Conservation (phyloP, 2,888 invertebrate species). For the Cheilosia pagana region DNA sequence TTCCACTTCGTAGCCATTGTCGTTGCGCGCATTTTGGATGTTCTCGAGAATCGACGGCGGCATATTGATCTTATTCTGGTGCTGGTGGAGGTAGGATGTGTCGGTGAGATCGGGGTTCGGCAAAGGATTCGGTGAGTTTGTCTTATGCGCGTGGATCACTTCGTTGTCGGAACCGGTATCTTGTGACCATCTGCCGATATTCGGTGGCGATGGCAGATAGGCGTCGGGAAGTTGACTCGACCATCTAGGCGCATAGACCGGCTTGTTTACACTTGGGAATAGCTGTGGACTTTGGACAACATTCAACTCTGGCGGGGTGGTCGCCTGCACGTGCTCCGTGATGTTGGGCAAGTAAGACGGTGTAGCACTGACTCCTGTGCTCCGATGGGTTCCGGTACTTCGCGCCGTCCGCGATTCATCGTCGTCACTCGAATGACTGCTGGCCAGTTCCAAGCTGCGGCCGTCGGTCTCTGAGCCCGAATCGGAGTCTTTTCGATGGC, state of each 20-base stretch:
- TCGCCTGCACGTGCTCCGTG: slow-evolving; percentile 85
- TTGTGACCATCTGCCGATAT: slow-evolving; percentile 89
- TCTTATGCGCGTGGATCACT: slow-evolving; percentile 85
- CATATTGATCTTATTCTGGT: slow-evolving; percentile 84
- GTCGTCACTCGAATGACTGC: slow-evolving; percentile 97
- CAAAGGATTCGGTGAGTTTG: slow-evolving; percentile 87
- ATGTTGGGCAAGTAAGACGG: slow-evolving; percentile 87
- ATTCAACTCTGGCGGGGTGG: slow-evolving; percentile 86
- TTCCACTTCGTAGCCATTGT: slow-evolving; percentile 79
- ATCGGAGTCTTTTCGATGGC: slow-evolving; percentile 87
- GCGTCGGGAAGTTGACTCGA: slow-evolving; percentile 88
- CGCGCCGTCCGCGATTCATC: slow-evolving; percentile 86
- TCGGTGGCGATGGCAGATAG: slow-evolving; percentile 85
- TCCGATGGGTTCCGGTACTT: slow-evolving; percentile 83
- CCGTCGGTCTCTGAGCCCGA: slow-evolving; percentile 93
- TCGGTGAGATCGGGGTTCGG: slow-evolving; percentile 92
- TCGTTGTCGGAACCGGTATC: slow-evolving; percentile 92
- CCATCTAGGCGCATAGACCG: slow-evolving; percentile 88
- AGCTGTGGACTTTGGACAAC: slow-evolving; percentile 88
- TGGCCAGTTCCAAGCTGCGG: slow-evolving; percentile 94
- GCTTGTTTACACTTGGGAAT: slow-evolving; percentile 87
- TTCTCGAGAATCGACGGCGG: slow-evolving; percentile 86
- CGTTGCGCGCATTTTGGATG: slow-evolving; percentile 85
- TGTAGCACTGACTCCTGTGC: slow-evolving; percentile 83
- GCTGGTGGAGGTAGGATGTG: slow-evolving; percentile 85